Conservation (phyloP, 2,797 vertebrate species). For the Kryptolebias ocellatus region DNA sequence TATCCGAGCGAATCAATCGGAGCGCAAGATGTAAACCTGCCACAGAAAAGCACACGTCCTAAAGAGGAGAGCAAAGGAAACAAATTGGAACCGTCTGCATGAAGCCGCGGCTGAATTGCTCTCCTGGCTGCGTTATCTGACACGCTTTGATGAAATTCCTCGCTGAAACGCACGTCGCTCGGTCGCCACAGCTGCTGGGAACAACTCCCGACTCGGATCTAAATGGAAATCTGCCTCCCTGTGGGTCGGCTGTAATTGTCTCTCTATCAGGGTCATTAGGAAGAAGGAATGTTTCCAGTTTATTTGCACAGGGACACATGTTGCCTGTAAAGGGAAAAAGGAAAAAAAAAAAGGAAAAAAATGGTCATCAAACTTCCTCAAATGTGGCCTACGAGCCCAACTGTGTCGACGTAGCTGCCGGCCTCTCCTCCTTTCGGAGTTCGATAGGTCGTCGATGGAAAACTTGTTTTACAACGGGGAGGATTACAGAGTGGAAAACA, state of each 20-base stretch:
- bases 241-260: constrained; percentile 64
- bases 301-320: constrained; percentile 41
- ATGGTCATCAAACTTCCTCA: constrained; percentile 34
- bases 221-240: constrained; percentile 71
- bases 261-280: constrained; percentile 68
- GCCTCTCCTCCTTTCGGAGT: not conserved
- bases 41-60: constrained; percentile 27
- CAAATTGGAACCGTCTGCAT: constrained; percentile 20
- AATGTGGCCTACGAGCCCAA: constrained; percentile 19
- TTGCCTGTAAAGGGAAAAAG: constrained; percentile 17
- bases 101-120: constrained; percentile 17
- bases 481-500: constrained; percentile 30
- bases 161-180: constrained; percentile 26
- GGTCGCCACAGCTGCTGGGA: constrained; percentile 29
- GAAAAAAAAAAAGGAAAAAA: constrained; percentile 11
- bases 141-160: constrained; percentile 34
- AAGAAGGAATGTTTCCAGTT: constrained; percentile 58
- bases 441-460: constrained; percentile 11
- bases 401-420: not conserved
- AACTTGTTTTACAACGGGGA: not conserved
- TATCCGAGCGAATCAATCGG: constrained; percentile 55
- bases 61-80: constrained; percentile 10
- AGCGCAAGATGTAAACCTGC: constrained; percentile 32
- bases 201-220: constrained; percentile 58
- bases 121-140: constrained; percentile 27